These are phyloP conservation scores for Microctonus brassicae DNA, from an alignment of 2,888 invertebrate genomes.

Conservation along the genomic window DNA sequence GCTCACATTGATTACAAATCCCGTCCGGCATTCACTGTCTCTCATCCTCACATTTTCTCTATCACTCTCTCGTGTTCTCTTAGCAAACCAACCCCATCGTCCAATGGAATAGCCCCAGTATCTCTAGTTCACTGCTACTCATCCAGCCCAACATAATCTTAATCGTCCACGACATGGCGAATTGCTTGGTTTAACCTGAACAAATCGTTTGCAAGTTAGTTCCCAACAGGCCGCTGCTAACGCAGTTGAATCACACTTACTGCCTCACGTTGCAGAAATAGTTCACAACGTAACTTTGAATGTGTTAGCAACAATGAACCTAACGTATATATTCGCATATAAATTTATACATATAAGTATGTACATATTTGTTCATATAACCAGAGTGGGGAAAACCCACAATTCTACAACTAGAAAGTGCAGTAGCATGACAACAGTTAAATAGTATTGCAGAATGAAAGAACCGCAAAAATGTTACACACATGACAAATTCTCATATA, in stretches of 20 bases:
- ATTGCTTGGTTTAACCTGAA: constrained; percentile 34
- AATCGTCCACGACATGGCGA: constrained; percentile 23
- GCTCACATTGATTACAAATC: constrained; percentile 12
- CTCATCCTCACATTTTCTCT: not conserved
- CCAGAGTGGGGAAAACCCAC: not conserved
- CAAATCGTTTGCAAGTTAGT: constrained; percentile 33
- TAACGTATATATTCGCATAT: not conserved
- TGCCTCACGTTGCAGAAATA: not conserved
- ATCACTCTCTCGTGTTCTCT: not conserved
- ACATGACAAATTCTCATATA: constrained; percentile 1
- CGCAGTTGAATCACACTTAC: constrained; percentile 4
- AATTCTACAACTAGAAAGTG: not conserved
- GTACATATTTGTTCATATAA: not conserved
- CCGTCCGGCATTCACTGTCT: not conserved
- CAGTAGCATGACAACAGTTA: not conserved
- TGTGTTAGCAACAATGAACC: not conserved
- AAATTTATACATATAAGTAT: not conserved
- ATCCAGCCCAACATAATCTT: constrained; percentile 25
- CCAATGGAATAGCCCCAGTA: not conserved
- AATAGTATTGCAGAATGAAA: not conserved
- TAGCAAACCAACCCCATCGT: not conserved
- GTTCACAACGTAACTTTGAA: not conserved
- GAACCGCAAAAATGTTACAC: not conserved
- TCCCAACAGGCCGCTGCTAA: constrained; percentile 21
- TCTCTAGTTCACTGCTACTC: not conserved